Conservation (phyloP, 2,113 vertebrate species). For the Pipra filicauda region DNA sequence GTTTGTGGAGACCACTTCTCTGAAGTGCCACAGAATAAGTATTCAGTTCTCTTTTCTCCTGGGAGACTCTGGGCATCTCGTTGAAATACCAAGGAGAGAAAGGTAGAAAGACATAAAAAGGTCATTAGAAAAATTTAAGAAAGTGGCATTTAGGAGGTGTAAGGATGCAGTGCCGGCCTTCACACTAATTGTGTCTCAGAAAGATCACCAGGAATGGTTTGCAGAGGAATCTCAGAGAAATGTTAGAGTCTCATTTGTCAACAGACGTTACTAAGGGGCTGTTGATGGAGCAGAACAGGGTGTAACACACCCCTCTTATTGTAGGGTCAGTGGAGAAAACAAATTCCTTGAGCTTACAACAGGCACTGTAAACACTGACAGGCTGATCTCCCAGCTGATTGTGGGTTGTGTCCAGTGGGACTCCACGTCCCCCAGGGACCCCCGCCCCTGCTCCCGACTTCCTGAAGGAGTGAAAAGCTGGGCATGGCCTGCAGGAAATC, state of each 20-base stretch:
- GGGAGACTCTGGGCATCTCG: constrained; percentile 19
- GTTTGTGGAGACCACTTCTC: constrained; percentile 46
- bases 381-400: not conserved
- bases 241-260: not conserved
- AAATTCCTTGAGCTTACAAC: accelerated
- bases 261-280: not conserved
- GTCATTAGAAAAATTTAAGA: constrained; percentile 56
- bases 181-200: not conserved
- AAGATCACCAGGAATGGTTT: not conserved
- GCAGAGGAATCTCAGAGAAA: not conserved
- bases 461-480: not conserved
- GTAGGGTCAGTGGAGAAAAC: accelerated
- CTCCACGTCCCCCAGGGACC: accelerated
- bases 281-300: not conserved
- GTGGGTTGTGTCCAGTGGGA: not conserved
- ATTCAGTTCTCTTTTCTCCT: constrained; percentile 45
- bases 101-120: constrained; percentile 61
- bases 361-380: not conserved
- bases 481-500: not conserved
- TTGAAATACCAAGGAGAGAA: constrained; percentile 72
- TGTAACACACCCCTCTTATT: not conserved
- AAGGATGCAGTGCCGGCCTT: not conserved
- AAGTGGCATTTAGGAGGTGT: constrained; percentile 68
- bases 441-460: accelerated
- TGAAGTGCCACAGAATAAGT: constrained; percentile 51